A percentile compares a stretch with the other conserved stretches of the same genome.
These are phyloP conservation scores for Axea sp. DNA, from an alignment of 2,888 invertebrate genomes.

Conservation along the genomic window DNA sequence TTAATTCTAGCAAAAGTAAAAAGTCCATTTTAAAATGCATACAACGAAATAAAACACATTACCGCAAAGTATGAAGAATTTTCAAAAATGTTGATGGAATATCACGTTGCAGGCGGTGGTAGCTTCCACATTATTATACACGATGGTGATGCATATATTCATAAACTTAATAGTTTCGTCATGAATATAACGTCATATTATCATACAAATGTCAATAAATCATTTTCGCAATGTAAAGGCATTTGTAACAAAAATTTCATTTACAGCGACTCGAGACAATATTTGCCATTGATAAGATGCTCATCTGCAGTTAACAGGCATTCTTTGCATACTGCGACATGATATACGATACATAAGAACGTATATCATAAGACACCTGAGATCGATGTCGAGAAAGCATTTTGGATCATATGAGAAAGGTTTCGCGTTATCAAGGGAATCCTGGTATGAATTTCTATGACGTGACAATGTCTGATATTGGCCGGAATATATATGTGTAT, in stretches of 20 bases:
- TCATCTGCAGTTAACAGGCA: conserved; percentile 46
- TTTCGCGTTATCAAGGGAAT: conserved; percentile 52
- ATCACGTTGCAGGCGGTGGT: conserved; percentile 3
- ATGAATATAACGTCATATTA: conserved; percentile 48
- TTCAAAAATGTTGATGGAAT: conserved; percentile 33
- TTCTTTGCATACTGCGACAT: conserved; percentile 53
- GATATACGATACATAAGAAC: conserved; percentile 50
- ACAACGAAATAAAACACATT: conserved; percentile 5
- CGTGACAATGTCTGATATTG: conserved; percentile 54
- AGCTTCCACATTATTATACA: conserved; percentile 19
- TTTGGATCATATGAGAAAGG: conserved; percentile 48
- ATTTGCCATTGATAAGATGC: conserved; percentile 49
- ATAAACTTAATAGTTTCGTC: conserved; percentile 49
- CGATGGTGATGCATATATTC: conserved; percentile 23
- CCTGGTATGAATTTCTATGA: conserved; percentile 53
- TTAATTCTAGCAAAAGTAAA: conserved; percentile 9
- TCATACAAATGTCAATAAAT: conserved; percentile 50
- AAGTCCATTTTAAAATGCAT: conserved; percentile 4
- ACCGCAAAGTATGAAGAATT: conserved; percentile 13
- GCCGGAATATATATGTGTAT: conserved; percentile 25
- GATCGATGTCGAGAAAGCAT: conserved; percentile 50
- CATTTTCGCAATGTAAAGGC: conserved; percentile 29
- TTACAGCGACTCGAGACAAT: conserved; percentile 40
- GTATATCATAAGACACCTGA: conserved; percentile 40
- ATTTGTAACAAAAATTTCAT: conserved; percentile 54